Base-by-base conservation (phyloP, 2,113 vertebrate genomes). In the Probosciger aterrimus region DNA sequence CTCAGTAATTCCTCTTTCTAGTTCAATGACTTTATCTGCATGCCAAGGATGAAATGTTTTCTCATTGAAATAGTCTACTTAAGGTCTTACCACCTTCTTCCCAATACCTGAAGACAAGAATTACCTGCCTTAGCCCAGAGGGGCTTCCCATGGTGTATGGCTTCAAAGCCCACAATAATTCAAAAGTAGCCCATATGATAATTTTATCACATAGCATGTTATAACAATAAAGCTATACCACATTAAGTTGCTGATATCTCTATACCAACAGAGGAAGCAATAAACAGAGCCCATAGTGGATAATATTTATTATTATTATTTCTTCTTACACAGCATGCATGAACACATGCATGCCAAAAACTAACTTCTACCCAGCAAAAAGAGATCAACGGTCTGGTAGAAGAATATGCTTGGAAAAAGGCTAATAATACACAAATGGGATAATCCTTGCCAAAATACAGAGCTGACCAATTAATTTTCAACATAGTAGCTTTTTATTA, bases 181-280 rank as follows among this genome's bases (percentile, higher is more conserved):
- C 39, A 27, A 3, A 65, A 47, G 4, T 3, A 4, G 2, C 10
- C 7, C 2, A 10, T 22, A 5, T 11, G 8, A 31, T 35, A 35
- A 15, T 49, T 88, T 37, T 28, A 53, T 33, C 31, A 22, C 4
- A 5, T 1, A 19, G 20, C 4, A 5, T 12, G 11, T 49, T 82
- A 50, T 39, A 82, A 55, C 33, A 23, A 20, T 43, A 53, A 73
- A 47, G 7, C 25, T 59, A 9, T 27, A 24, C 10, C 3, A 24
- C 7, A 43, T 17, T 30, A 19, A 60, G 8, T 33, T 65, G 19
- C 8, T 30, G 7, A 23, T 50, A 24, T 16, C 27, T 17, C 31
- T 70, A 10, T 7, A 37, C 10, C 28, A 67, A 31, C 2, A 25
- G 24, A 62, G 13, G 7, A 62, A 52, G 31, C 7, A 52, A 53